Evolutionary conservation across 2,113 vertebrate genomes (phyloP).

Genomic region (Okapia johnstoni): DNA sequence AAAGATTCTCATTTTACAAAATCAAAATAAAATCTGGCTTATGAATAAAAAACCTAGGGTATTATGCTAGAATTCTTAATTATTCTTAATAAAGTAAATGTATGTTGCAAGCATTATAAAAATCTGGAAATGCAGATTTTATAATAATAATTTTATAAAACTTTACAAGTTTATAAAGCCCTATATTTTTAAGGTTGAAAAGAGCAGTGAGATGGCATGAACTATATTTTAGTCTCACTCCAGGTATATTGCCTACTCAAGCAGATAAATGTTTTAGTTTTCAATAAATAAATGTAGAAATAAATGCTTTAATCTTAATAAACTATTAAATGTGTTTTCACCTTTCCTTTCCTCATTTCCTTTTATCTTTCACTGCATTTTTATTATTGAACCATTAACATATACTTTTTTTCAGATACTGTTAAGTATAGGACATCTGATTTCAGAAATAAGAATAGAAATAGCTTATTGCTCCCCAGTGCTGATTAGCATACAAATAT

Average conservation of each 20-base stretch:
- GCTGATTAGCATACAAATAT: neutral
- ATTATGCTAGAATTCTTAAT: neutral
- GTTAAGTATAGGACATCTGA: neutral
- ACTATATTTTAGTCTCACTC: neutral
- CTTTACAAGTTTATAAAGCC: neutral
- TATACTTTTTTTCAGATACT: neutral
- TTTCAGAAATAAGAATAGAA: neutral
- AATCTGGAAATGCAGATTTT: neutral
- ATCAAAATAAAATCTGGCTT: neutral
- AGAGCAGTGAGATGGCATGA: neutral
- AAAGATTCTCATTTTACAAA: neutral
- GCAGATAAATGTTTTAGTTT: neutral
- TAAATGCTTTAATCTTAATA: neutral
- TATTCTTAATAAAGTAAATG: neutral
- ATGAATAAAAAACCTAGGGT: neutral
- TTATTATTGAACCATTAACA: neutral
- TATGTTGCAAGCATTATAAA: neutral
- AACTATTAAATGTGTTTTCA: neutral
- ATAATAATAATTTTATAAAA: neutral
- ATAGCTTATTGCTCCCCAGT: neutral
- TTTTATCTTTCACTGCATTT: neutral
- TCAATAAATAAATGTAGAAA: neutral
- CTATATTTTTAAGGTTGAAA: neutral
- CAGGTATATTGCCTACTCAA: neutral
- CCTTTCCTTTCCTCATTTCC: neutral